Conservation (phyloP, 2,888 invertebrate genomes). For the Thecocarcelia acutangulata region DNA sequence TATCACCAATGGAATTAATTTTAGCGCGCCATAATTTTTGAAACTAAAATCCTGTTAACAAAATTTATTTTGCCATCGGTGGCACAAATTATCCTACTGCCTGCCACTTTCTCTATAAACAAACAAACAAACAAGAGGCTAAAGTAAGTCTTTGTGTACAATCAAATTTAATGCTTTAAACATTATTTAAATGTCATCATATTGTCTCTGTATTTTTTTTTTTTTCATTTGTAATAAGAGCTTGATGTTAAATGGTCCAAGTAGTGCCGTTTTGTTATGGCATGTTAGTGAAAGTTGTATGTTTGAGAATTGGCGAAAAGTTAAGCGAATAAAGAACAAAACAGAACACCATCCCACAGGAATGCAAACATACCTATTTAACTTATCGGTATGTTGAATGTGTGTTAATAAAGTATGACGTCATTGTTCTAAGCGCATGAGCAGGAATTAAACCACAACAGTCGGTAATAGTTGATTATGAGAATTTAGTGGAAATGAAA, state of each 20-base stretch:
- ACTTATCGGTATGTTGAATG: constrained; percentile 11
- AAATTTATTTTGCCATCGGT: too few species aligned
- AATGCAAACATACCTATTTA: not conserved
- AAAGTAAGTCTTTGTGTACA: not conserved
- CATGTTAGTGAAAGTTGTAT: constrained; percentile 23
- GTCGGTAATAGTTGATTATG: not conserved
- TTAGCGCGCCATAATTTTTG: not conserved
- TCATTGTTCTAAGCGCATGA: constrained; percentile 42
- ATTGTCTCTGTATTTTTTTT: not conserved
- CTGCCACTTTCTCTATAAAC: too few species aligned
- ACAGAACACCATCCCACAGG: constrained; percentile 23
- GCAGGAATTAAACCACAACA: not conserved
- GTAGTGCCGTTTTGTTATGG: constrained; percentile 43
- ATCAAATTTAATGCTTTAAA: constrained; percentile 52
- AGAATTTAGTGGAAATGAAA: constrained; percentile 35
- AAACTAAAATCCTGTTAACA: not conserved
- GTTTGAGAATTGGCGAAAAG: constrained; percentile 17
- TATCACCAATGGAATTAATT: too few species aligned
- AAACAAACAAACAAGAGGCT: not conserved
- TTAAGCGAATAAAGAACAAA: not conserved
- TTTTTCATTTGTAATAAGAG: constrained; percentile 41
- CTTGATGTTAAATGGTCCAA: constrained; percentile 58
- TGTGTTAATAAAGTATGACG: constrained; percentile 39
- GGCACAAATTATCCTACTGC: too few species aligned
- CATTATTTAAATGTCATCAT: constrained; percentile 63